These are phyloP conservation scores for Amiota communis DNA, from an alignment of 2,888 invertebrate species.

Conservation along the genomic window DNA sequence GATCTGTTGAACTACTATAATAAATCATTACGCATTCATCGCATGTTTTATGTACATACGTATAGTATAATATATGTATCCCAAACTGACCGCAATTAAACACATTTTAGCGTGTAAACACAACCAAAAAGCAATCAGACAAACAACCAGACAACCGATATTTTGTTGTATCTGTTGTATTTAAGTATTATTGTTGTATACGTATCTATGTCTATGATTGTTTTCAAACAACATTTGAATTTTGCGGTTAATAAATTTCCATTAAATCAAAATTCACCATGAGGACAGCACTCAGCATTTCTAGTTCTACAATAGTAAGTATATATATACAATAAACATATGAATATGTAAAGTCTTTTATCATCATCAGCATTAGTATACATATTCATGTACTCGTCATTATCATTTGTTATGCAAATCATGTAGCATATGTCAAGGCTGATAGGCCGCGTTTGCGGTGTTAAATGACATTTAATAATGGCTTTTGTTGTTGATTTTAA, in stretches of 20 bases:
- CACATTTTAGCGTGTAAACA: neutral
- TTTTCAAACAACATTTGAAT: neutral
- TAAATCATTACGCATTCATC: too few species aligned
- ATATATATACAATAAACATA: too few species aligned
- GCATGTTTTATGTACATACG: neutral
- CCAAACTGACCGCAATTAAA: conserved; percentile 13
- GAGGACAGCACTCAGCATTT: too few species aligned
- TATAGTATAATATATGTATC: neutral
- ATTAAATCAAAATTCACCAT: neutral
- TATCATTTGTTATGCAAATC: conserved; percentile 24
- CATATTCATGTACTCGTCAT: neutral
- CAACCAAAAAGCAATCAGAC: neutral
- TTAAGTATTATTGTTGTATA: too few species aligned
- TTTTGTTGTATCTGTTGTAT: neutral
- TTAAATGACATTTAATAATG: conserved; percentile 10
- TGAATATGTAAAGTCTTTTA: too few species aligned
- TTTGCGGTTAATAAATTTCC: conserved; percentile 16
- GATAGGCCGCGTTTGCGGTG: neutral
- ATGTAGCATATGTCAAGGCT: conserved; percentile 21
- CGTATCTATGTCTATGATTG: neutral
- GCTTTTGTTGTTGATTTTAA: neutral
- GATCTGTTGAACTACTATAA: too few species aligned
- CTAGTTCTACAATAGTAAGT: too few species aligned
- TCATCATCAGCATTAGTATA: too few species aligned
- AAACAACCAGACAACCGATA: neutral